Percentiles rank a stretch among this genome's conserved stretches.
Evolutionary conservation across 2,113 vertebrate species (phyloP).

Genomic region (Ictalurus punctatus): DNA sequence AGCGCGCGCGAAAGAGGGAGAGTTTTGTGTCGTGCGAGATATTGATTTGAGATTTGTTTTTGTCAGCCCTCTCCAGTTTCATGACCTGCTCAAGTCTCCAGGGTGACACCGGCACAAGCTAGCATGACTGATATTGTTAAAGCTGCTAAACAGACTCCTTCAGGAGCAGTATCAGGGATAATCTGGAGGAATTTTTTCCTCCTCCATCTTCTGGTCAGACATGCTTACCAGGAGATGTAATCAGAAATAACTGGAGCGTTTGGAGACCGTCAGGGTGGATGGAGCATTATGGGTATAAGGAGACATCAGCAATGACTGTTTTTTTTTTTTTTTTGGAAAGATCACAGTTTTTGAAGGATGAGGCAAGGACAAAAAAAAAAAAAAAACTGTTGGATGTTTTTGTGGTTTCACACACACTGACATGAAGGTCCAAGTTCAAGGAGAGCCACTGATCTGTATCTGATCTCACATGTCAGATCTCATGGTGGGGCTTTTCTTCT

Average conservation of each 20-base stretch:
- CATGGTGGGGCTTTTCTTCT: conserved; percentile 10
- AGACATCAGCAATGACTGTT: neutral
- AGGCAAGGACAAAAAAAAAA: conserved; percentile 27
- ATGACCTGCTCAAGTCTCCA: conserved; percentile 75
- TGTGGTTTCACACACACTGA: conserved; percentile 19
- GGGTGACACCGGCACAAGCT: conserved; percentile 75
- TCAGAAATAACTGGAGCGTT: conserved; percentile 19
- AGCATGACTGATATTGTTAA: conserved; percentile 79
- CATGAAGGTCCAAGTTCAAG: conserved; percentile 37
- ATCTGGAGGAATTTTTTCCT: conserved; percentile 62
- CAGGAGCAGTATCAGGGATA: conserved; percentile 72
- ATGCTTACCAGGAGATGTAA: conserved; percentile 18
- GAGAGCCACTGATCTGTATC: conserved; percentile 20
- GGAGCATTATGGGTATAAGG: conserved; percentile 16
- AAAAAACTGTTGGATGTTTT: conserved; percentile 12
- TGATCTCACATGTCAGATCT: conserved; percentile 26
- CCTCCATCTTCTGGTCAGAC: conserved; percentile 32
- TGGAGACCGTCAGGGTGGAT: conserved; percentile 10
- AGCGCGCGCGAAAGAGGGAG: conserved; percentile 68
- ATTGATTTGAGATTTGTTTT: conserved; percentile 84
- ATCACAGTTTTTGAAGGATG: conserved; percentile 30
- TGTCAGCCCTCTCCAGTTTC: conserved; percentile 79
- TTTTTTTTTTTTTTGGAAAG: conserved; percentile 4
- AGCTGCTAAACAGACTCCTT: conserved; percentile 73
- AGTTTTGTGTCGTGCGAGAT: conserved; percentile 72